Evolutionary conservation across 2,888 invertebrate species (phyloP), one percentile per base, ranked within the genome.

Genomic region (Nomada fabriciana): DNA sequence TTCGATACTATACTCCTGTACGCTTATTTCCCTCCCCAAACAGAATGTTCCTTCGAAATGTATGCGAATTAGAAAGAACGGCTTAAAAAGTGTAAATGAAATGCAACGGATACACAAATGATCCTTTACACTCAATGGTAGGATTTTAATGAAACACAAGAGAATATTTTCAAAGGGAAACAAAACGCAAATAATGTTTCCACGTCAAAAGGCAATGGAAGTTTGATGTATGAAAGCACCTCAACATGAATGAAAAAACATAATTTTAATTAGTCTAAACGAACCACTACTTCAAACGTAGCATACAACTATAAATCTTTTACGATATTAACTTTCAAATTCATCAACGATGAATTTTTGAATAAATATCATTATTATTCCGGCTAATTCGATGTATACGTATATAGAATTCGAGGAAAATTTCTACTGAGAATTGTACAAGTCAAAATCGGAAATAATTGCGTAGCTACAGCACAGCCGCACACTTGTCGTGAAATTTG

Each of bases 1-100:
- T 77, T 78, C 79, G 23, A 80, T 80, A 72, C 4, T 50, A n/a
- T 43, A 64, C 47, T 29, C 15, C 50, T 20, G 13, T 63, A 23
- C 18, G 43, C 23, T 76, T 36, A 57, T 47, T 71, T 59, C 25
- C 25, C 42, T 43, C 18, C 59, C 53, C 20, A 29, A n/a, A 43
- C 47, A 42, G 57, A 55, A 29, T 57, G 57, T 25, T 50, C 57
- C 43, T 50, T 53, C 15, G 13, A 53, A 63, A 63, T 71, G 23
- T 36, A 23, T 42, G 20, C 25, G 36, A 52, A 25, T 69, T 53
- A 52, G 60, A 43, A 52, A 69, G 25, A 52, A 13, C 36, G 7
- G 52, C 0, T 23, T 50, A 5, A 23, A 71, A 60, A 29, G 20
- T 59, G 15, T 9, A 59, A 59, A 59, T 18, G 15, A 23, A 60